A percentile compares a stretch with the other conserved stretches of the same genome.
Conservation (phyloP, 2,797 vertebrate species). For the Taenioides sp. region DNA sequence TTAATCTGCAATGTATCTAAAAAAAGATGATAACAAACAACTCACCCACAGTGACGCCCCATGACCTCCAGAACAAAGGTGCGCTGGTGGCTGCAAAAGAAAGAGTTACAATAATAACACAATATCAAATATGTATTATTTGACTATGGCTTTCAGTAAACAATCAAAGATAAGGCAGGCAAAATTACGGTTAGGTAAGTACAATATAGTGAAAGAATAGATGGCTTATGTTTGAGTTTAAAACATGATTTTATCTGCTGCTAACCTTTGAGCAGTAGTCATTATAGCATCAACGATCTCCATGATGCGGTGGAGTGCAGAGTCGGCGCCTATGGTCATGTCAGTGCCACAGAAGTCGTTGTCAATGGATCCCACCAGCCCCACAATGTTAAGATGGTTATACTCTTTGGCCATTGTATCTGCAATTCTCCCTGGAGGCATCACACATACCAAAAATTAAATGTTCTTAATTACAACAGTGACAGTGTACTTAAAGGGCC, state of each 20-base stretch:
- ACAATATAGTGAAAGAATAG: neutral
- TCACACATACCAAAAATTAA: neutral
- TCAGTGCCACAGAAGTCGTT: conserved; percentile 97
- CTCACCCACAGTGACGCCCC: conserved; percentile 96
- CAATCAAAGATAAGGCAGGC: neutral
- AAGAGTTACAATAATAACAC: neutral
- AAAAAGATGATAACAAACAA: conserved; percentile 7
- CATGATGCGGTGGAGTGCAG: conserved; percentile 92
- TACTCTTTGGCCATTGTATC: conserved; percentile 78
- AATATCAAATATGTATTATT: neutral
- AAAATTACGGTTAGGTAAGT: no score
- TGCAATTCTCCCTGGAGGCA: conserved; percentile 84
- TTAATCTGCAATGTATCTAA: neutral
- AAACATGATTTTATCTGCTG: neutral
- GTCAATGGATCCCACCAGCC: conserved; percentile 94
- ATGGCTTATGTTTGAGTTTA: neutral
- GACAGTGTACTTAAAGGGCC: no score
- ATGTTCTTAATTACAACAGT: neutral
- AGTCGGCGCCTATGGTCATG: conserved; percentile 97
- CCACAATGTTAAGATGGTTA: conserved; percentile 88
- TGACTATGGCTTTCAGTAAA: neutral
- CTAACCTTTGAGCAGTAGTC: conserved; percentile 91
- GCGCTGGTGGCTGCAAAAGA: conserved; percentile 86
- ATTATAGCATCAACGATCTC: conserved; percentile 93
- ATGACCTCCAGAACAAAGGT: conserved; percentile 96